Conservation (phyloP, 53 echinoderm and acorn worm species). For the Temnopleurus reevesii region DNA sequence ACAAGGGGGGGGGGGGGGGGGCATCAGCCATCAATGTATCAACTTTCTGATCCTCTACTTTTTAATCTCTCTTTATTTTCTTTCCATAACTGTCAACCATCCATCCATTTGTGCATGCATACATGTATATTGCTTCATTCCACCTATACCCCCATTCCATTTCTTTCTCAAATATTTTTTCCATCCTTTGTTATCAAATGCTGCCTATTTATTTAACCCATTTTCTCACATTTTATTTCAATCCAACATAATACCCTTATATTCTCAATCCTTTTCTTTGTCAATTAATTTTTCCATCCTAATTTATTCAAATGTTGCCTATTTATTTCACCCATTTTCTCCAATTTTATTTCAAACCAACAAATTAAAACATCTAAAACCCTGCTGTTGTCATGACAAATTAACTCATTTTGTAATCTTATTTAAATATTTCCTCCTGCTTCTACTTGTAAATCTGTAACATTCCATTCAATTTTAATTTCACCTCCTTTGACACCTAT, state of each 20-base stretch:
- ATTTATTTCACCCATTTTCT: not conserved
- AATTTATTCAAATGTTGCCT: too few relatives aligned
- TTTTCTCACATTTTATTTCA: not conserved
- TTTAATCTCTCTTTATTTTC: not conserved
- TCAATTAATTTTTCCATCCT: not conserved
- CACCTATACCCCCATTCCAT: not conserved
- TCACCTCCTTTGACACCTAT: not conserved
- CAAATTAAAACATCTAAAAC: too few relatives aligned
- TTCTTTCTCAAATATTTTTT: not conserved
- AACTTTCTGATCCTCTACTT: slow-evolving; percentile 14
- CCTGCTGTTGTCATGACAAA: too few relatives aligned
- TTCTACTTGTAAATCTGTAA: too few relatives aligned
- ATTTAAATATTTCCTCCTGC: not conserved
- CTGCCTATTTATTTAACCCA: too few relatives aligned
- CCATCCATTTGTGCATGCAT: not conserved
- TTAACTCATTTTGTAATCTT: not conserved
- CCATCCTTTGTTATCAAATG: not conserved
- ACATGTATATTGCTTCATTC: not conserved
- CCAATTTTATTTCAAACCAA: too few relatives aligned
- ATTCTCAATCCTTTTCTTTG: not conserved
- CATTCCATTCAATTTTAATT: too few relatives aligned
- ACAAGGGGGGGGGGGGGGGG: too few relatives aligned
- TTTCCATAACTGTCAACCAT: slow-evolving; percentile 1
- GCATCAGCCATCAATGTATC: too few relatives aligned
- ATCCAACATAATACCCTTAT: not conserved